phyloP scores from a whole-genome alignment of 2,888 invertebrate genomes.

The Tachystola acroxantha region DNA sequence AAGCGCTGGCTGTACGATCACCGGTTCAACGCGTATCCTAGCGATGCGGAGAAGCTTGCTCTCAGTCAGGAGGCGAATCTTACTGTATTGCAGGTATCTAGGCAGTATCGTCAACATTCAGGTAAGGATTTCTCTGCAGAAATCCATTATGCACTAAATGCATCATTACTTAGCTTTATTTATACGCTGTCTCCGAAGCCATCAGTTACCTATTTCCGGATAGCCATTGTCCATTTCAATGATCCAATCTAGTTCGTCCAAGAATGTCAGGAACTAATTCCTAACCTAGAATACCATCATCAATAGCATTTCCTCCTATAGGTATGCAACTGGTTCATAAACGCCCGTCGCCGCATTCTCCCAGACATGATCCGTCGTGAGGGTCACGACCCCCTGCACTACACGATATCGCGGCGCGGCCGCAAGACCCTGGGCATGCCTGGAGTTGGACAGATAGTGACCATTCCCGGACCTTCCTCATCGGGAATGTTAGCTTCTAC shows the following conservation, averaged over 20 bases:
- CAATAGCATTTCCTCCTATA: too few relatives aligned
- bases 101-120: too few relatives aligned
- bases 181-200: too few relatives aligned
- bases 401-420: conserved; percentile 92
- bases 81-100: conserved; percentile 93
- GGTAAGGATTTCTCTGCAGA: too few relatives aligned
- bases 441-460: conserved; percentile 34
- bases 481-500: conserved; percentile 34
- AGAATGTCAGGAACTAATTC: too few relatives aligned
- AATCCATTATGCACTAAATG: too few relatives aligned
- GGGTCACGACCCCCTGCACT: conserved; percentile 93
- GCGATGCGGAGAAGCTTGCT: conserved; percentile 92
- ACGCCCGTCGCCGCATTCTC: conserved; percentile 92
- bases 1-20: conserved; percentile 96
- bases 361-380: conserved; percentile 96
- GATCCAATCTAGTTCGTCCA: too few relatives aligned
- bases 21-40: conserved; percentile 96
- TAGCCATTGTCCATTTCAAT: too few relatives aligned
- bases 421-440: conserved; percentile 78
- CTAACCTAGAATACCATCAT: too few relatives aligned
- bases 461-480: conserved; percentile 35
- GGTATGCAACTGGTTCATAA: conserved; percentile 98
- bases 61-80: conserved; percentile 91
- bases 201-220: too few relatives aligned
- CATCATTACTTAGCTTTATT: too few relatives aligned